These are phyloP conservation scores for Neocrepidodera transversa DNA, from an alignment of 2,888 invertebrate species.

Conservation along the genomic window DNA sequence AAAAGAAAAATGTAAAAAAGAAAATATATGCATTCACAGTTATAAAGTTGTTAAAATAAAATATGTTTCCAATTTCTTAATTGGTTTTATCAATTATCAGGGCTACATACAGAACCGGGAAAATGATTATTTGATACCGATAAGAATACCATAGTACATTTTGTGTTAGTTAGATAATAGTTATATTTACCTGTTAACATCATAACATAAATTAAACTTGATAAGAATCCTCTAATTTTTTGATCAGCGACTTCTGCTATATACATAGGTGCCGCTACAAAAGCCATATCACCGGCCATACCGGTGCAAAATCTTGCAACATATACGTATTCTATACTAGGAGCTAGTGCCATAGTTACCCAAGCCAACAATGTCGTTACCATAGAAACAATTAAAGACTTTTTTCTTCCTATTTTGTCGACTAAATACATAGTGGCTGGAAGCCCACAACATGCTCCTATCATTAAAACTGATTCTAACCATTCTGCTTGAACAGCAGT, in stretches of 20 bases:
- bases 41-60: too few relatives aligned
- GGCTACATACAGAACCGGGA: too few relatives aligned
- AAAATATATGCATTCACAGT: too few relatives aligned
- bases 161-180: too few relatives aligned
- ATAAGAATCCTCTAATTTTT: slow-evolving; percentile 57
- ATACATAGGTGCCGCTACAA: slow-evolving; percentile 59
- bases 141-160: too few relatives aligned
- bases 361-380: slow-evolving; percentile 53
- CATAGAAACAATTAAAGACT: slow-evolving; percentile 54
- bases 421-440: slow-evolving; percentile 55
- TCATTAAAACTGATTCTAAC: slow-evolving; percentile 51
- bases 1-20: too few relatives aligned
- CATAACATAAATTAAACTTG: slow-evolving; percentile 58
- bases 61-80: too few relatives aligned
- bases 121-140: too few relatives aligned
- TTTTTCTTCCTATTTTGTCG: slow-evolving; percentile 54
- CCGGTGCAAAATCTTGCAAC: slow-evolving; percentile 56
- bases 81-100: too few relatives aligned
- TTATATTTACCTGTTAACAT: slow-evolving; percentile 55
- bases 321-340: slow-evolving; percentile 52
- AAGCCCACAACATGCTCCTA: slow-evolving; percentile 51
- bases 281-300: slow-evolving; percentile 57
- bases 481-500: slow-evolving; percentile 48
- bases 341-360: slow-evolving; percentile 54
- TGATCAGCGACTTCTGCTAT: slow-evolving; percentile 59